A percentile compares a stretch with the other conserved stretches of the same genome.
phyloP scores from a whole-genome alignment of 2,797 vertebrate species.

The Molossus alvarezi region DNA sequence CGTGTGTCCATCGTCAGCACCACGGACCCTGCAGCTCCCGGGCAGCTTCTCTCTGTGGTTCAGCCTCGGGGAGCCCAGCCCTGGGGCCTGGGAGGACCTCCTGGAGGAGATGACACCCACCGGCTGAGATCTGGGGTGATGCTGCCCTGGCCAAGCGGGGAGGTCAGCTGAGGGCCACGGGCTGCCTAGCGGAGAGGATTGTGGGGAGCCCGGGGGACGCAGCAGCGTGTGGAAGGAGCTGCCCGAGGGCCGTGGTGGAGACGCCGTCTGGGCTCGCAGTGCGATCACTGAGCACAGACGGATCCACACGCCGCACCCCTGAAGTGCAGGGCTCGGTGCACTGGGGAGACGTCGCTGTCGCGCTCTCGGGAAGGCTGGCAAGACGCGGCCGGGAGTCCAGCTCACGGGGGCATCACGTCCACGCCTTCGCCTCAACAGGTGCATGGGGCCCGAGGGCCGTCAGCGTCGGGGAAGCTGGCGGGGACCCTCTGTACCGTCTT shows the following conservation, averaged over 20 bases:
- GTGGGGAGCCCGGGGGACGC: fast-evolving
- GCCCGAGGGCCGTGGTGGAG: fast-evolving
- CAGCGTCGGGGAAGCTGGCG: fast-evolving
- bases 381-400: no score
- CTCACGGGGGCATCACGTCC: fast-evolving
- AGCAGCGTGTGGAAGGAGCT: fast-evolving
- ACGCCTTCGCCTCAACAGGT: no score
- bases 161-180: neutral
- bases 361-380: no score
- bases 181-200: fast-evolving
- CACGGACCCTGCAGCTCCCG: fast-evolving
- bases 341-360: no score
- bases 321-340: no score
- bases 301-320: fast-evolving
- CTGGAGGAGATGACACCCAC: neutral
- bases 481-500: neutral
- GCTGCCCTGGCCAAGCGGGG: neutral
- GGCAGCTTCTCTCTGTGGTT: neutral
- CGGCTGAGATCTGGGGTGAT: neutral
- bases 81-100: neutral
- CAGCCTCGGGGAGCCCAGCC: fast-evolving
- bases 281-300: fast-evolving
- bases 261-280: fast-evolving
- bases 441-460: fast-evolving
- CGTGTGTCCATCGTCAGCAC: fast-evolving